A percentile compares a stretch with the other conserved stretches of the same genome.
These are phyloP conservation scores for Eurytoma adleriae DNA, from an alignment of 2,888 invertebrate genomes.

Conservation along the genomic window DNA sequence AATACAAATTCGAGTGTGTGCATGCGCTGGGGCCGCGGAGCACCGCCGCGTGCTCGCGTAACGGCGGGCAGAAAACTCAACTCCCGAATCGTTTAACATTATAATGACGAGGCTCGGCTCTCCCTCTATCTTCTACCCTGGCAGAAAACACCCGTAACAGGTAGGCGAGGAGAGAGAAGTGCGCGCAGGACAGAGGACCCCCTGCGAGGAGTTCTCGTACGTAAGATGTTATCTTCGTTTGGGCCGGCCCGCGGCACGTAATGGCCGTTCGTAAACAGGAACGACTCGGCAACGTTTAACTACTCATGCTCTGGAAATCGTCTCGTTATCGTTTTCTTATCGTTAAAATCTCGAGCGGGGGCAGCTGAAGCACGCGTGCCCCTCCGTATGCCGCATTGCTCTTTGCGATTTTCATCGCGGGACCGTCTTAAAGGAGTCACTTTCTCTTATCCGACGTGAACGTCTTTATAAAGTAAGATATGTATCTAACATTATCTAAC, in stretches of 20 bases:
- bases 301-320: constrained; percentile 4
- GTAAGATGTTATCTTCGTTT: constrained; percentile 38
- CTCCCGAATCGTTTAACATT: constrained; percentile 26
- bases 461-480: constrained; percentile 45
- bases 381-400: not conserved
- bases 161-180: not conserved
- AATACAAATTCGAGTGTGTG: constrained; percentile 5
- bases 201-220: constrained; percentile 30
- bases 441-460: constrained; percentile 29
- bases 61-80: not conserved
- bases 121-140: not conserved
- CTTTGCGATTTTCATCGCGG: not conserved
- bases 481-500: constrained; percentile 28
- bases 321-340: constrained; percentile 14
- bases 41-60: constrained; percentile 11
- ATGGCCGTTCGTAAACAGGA: constrained; percentile 34
- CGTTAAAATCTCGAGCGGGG: not conserved
- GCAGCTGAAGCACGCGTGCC: not conserved
- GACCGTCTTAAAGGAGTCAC: not conserved
- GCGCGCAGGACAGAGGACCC: constrained; percentile 11
- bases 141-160: constrained; percentile 37
- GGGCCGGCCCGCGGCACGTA: constrained; percentile 11
- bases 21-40: not conserved
- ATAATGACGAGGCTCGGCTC: constrained; percentile 16
- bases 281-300: constrained; percentile 11